A percentile compares a stretch with the other conserved stretches of the same genome.
Evolutionary conservation across 2,888 invertebrate species (phyloP).

Genomic region (Melanostoma mellinum): DNA sequence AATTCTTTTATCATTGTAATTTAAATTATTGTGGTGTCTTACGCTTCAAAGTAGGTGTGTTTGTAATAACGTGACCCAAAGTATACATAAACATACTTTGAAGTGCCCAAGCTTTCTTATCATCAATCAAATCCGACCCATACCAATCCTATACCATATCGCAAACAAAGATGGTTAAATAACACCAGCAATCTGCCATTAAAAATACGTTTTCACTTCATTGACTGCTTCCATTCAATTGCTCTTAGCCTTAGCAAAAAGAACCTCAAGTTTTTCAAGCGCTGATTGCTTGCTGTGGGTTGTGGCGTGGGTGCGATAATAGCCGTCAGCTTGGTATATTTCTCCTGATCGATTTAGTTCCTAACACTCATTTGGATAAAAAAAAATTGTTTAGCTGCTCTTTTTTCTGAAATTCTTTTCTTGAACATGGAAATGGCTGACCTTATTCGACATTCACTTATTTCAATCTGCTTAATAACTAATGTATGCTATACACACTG

Average conservation of each 20-base stretch:
- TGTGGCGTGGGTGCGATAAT: conserved; percentile 55
- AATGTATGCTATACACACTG: no score
- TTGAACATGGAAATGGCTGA: neutral
- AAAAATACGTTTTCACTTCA: conserved; percentile 71
- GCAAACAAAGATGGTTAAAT: no score
- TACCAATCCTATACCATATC: no score
- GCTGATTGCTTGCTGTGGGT: conserved; percentile 60
- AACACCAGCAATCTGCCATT: conserved; percentile 54
- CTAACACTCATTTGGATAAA: conserved; percentile 40
- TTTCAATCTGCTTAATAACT: no score
- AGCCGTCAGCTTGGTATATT: conserved; percentile 68
- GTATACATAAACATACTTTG: no score
- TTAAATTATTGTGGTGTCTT: no score
- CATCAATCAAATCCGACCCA: no score
- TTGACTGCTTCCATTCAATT: conserved; percentile 66
- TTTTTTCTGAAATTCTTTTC: conserved; percentile 13
- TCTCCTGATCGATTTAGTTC: conserved; percentile 22
- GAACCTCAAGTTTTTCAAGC: conserved; percentile 47
- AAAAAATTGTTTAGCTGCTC: conserved; percentile 25
- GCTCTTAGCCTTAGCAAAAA: conserved; percentile 54
- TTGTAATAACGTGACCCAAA: no score
- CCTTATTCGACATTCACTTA: no score
- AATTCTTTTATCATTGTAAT: no score
- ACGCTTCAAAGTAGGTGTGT: no score
- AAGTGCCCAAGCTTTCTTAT: no score